Conservation (phyloP, 1,140 invertebrate genomes). For the Euura lappo region DNA sequence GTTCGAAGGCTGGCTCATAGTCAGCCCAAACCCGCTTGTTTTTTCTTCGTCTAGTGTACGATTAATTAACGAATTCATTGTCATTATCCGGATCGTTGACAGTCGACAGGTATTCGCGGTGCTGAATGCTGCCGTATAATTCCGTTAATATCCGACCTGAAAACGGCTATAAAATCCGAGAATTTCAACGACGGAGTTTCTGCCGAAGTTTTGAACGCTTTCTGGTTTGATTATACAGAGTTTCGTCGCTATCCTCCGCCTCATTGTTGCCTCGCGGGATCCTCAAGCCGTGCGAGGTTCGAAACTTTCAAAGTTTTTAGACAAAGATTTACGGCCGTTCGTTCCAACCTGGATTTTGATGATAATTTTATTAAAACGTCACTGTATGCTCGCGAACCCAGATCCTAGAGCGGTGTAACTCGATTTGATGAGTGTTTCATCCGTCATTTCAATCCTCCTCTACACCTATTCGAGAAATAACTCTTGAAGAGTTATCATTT, state of each 20-base stretch:
- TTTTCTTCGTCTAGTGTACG: not conserved
- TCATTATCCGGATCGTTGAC: too few relatives aligned
- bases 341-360: not conserved
- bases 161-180: too few relatives aligned
- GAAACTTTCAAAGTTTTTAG: not conserved
- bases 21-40: too few relatives aligned
- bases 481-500: too few relatives aligned
- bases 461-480: too few relatives aligned
- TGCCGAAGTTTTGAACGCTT: not conserved
- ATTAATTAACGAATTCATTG: too few relatives aligned
- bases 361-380: slow-evolving; percentile 7
- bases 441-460: not conserved
- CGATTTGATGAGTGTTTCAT: not conserved
- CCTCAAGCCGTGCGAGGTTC: too few relatives aligned
- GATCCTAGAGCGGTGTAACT: not conserved
- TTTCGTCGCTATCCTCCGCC: not conserved
- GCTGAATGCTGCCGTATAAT: too few relatives aligned
- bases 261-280: not conserved
- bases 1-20: too few relatives aligned
- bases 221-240: slow-evolving; percentile 5
- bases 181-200: too few relatives aligned
- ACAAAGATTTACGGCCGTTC: slow-evolving; percentile 4
- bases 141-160: too few relatives aligned
- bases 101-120: too few relatives aligned
- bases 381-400: not conserved